These are phyloP conservation scores for Centruroides vittatus DNA, from an alignment of 1,140 invertebrate species.

Conservation along the genomic window DNA sequence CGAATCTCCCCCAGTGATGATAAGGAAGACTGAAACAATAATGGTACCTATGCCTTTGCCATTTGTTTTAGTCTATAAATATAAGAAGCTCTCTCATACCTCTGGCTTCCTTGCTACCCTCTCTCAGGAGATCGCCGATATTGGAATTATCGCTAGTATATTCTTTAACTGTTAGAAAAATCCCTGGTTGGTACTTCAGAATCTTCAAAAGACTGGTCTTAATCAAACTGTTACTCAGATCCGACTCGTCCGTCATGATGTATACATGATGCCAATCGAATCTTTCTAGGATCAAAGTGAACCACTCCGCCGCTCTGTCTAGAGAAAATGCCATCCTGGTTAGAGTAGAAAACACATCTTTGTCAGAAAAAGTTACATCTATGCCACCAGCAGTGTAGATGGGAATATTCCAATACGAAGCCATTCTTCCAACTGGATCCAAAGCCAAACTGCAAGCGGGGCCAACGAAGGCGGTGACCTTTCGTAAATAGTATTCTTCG, in stretches of 20 bases:
- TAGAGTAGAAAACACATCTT: constrained; percentile 66
- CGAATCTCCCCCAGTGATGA: constrained; percentile 59
- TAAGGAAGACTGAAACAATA: constrained; percentile 49
- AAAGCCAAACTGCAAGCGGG: constrained; percentile 56
- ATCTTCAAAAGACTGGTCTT: too few species aligned
- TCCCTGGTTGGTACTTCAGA: too few species aligned
- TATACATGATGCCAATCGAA: constrained; percentile 66
- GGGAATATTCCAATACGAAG: constrained; percentile 45
- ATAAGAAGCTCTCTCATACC: too few species aligned
- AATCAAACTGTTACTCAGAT: too few species aligned
- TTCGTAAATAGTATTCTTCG: constrained; percentile 16
- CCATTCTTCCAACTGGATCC: constrained; percentile 60
- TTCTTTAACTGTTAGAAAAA: too few species aligned
- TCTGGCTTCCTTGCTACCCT: too few species aligned
- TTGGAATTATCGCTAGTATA: too few species aligned
- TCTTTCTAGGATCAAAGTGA: constrained; percentile 31
- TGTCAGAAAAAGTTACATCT: constrained; percentile 50
- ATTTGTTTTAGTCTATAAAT: too few species aligned
- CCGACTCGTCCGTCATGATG: too few species aligned
- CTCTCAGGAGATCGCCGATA: too few species aligned
- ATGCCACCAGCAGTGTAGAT: constrained; percentile 57
- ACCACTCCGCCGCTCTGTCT: constrained; percentile 39
- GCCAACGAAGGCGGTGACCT: constrained; percentile 12
- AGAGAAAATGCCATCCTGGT: constrained; percentile 61
- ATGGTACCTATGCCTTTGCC: too few species aligned